Conservation (phyloP, 2,113 vertebrate species). For the Cephalopterus ornatus region DNA sequence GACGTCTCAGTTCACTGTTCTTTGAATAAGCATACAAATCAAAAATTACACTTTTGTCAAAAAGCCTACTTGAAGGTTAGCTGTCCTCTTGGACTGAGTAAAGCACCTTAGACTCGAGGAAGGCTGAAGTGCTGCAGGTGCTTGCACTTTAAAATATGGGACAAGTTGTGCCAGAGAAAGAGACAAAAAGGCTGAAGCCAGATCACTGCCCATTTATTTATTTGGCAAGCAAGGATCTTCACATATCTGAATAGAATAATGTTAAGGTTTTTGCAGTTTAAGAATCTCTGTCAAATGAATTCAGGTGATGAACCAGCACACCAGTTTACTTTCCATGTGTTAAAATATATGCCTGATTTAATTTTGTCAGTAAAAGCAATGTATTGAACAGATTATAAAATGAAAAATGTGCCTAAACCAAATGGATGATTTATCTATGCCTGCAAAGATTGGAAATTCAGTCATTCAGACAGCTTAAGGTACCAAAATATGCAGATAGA, state of each 20-base stretch:
- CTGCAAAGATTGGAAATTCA: not conserved
- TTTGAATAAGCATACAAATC: slow-evolving; percentile 1
- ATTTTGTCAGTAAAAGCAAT: not conserved
- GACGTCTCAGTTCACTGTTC: not conserved
- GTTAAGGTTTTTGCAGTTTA: not conserved
- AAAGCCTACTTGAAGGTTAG: not conserved
- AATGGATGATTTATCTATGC: not conserved
- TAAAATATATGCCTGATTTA: not conserved
- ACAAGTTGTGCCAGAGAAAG: not conserved
- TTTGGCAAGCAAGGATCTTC: not conserved
- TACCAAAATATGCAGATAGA: not conserved
- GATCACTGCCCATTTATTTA: not conserved
- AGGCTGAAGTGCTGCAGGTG: not conserved
- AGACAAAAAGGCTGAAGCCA: not conserved
- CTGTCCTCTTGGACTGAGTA: not conserved
- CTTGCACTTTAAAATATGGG: not conserved
- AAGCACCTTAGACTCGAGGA: not conserved
- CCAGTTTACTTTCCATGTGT: not conserved
- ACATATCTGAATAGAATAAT: not conserved
- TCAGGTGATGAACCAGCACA: not conserved
- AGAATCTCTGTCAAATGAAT: not conserved
- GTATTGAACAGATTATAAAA: not conserved
- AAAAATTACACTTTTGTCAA: not conserved
- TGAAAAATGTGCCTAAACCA: not conserved
- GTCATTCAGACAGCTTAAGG: not conserved